phyloP scores from a whole-genome alignment of 2,797 vertebrate genomes.

The Buphagus erythrorhynchus region DNA sequence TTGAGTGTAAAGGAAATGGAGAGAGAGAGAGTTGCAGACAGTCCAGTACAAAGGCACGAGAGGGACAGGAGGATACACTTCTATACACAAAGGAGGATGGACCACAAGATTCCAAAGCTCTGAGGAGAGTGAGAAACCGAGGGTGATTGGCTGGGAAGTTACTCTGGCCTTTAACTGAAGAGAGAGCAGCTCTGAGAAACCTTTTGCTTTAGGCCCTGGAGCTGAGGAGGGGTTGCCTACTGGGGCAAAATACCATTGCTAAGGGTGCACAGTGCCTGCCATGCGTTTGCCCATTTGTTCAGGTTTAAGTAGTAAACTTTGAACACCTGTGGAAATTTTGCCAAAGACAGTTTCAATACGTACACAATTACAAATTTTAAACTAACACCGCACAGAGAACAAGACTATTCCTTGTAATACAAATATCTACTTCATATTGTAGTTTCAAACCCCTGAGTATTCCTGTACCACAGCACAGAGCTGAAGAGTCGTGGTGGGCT shows the following conservation, averaged over 20 bases:
- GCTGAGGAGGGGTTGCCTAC: not conserved
- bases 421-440: slow-evolving; percentile 73
- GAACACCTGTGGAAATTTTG: slow-evolving; percentile 81
- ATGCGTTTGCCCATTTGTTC: slow-evolving; percentile 66
- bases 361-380: slow-evolving; percentile 73
- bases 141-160: not conserved
- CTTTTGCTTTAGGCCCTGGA: not conserved
- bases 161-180: not conserved
- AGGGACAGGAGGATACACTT: not conserved
- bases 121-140: not conserved
- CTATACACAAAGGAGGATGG: fast-evolving
- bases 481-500: slow-evolving; percentile 67
- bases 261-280: slow-evolving; percentile 42
- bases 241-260: not conserved
- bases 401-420: slow-evolving; percentile 75
- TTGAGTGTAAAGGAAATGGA: not conserved
- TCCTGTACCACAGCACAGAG: slow-evolving; percentile 78
- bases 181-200: not conserved
- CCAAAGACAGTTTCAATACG: slow-evolving; percentile 74
- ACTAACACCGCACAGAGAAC: slow-evolving; percentile 81
- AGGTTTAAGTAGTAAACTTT: slow-evolving; percentile 80
- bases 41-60: not conserved
- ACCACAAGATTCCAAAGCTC: not conserved
- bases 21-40: not conserved
- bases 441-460: slow-evolving; percentile 93